Percentiles rank a stretch among this genome's conserved stretches.
These are phyloP conservation scores for Umimayanthus chanpuru DNA, from an alignment of 92 coral and sea anemone genomes.

Conservation along the genomic window DNA sequence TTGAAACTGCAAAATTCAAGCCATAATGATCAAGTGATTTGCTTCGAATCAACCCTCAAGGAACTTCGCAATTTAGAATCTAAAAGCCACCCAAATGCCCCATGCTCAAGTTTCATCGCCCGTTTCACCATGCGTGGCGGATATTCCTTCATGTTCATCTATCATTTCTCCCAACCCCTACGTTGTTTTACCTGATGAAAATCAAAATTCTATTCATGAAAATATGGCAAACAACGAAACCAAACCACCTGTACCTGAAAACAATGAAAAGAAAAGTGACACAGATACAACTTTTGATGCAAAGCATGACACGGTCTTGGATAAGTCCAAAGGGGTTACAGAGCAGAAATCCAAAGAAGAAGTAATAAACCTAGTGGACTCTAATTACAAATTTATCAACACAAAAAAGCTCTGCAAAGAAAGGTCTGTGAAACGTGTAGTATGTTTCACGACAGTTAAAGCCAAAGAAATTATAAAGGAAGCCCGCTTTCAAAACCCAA, in stretches of 20 bases:
- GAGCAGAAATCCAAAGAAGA: neutral
- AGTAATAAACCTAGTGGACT: neutral
- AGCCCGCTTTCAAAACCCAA: neutral
- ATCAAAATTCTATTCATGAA: neutral
- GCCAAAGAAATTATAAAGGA: neutral
- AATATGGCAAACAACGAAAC: conserved; percentile 3
- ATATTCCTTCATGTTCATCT: no score
- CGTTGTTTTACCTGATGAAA: neutral
- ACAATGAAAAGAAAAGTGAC: neutral
- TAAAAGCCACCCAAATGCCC: neutral
- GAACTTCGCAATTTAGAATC: neutral
- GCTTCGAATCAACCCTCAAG: neutral
- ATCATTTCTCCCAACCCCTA: conserved; percentile 3
- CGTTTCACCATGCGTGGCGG: neutral
- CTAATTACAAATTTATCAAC: neutral
- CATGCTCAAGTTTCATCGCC: conserved; percentile 2
- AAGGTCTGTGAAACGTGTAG: neutral
- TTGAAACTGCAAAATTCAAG: neutral
- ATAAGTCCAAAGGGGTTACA: neutral
- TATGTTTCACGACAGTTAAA: neutral
- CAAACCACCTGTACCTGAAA: neutral
- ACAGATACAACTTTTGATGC: neutral
- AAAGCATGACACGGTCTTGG: neutral
- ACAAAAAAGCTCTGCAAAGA: conserved; percentile 2
- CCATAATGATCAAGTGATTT: neutral